A percentile compares a stretch with the other conserved stretches of the same genome.
Evolutionary conservation across 2,113 vertebrate species (phyloP).

Genomic region (Parus major): DNA sequence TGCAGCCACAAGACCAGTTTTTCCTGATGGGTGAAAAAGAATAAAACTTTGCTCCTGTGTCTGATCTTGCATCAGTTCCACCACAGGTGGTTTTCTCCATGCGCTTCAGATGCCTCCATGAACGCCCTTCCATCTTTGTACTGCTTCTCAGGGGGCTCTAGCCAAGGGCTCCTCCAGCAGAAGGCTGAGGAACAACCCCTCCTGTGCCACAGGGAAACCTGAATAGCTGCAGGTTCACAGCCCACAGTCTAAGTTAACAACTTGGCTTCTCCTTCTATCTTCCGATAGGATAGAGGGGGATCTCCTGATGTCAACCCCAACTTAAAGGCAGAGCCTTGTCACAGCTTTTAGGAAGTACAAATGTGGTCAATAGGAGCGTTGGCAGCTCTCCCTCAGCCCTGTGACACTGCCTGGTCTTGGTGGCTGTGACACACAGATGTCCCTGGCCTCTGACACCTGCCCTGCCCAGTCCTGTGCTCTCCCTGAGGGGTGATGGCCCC

Average conservation of each 20-base stretch:
- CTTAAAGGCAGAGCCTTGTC: neutral
- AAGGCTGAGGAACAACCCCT: neutral
- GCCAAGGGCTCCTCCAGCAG: neutral
- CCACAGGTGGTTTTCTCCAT: fast-evolving
- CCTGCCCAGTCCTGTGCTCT: neutral
- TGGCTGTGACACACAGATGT: fast-evolving
- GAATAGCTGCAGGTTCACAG: neutral
- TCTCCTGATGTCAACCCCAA: neutral
- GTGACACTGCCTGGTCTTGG: fast-evolving
- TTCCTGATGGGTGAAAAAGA: neutral
- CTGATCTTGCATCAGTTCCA: neutral
- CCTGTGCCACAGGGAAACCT: neutral
- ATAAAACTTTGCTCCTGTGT: neutral
- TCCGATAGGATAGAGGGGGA: neutral
- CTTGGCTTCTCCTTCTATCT: neutral
- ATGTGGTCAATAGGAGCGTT: fast-evolving
- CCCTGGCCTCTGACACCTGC: fast-evolving
- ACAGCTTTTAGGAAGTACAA: neutral
- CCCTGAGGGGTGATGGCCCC: neutral
- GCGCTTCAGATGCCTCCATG: neutral
- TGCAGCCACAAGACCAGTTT: fast-evolving
- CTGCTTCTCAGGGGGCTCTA: neutral
- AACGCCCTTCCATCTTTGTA: neutral
- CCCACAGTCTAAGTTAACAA: fast-evolving
- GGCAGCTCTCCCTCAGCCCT: neutral